phyloP scores from a whole-genome alignment of 2,888 invertebrate species.

The Xylota segnis region DNA sequence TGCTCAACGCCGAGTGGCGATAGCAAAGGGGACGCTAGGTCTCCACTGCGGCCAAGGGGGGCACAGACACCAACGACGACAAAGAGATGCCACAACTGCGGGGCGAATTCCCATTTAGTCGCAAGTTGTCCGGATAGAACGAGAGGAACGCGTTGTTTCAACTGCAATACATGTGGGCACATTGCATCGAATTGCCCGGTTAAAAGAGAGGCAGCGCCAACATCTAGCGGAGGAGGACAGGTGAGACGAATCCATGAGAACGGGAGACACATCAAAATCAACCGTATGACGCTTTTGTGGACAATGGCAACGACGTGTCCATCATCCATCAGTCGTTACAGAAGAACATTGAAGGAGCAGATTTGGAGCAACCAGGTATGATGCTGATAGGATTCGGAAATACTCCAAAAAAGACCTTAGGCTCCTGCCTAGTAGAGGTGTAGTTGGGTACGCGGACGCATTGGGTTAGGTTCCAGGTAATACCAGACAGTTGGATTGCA shows the following conservation, averaged over 20 bases:
- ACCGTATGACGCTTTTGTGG: background rate
- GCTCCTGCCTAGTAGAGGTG: no score
- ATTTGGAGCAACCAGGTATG: no score
- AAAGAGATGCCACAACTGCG: slow-evolving; percentile 16
- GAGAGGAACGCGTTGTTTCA: background rate
- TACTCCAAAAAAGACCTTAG: no score
- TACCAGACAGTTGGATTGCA: no score
- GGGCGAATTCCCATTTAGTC: slow-evolving; percentile 7
- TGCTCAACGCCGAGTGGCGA: background rate
- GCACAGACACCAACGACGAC: background rate
- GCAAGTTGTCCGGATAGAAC: background rate
- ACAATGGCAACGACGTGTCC: no score
- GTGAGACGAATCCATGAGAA: slow-evolving; percentile 15
- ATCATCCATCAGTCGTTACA: no score
- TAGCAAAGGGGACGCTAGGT: background rate
- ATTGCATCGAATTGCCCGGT: slow-evolving; percentile 11
- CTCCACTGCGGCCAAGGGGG: background rate
- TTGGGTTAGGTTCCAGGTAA: no score
- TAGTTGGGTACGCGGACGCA: no score
- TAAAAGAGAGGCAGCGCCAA: slow-evolving; percentile 4
- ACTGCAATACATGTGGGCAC: background rate
- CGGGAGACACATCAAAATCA: slow-evolving; percentile 13
- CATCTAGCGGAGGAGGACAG: slow-evolving; percentile 21
- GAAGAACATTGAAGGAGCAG: no score
- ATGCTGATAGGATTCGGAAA: no score